Conservation (phyloP, 2,113 vertebrate genomes). For the Leucosticte australis region DNA sequence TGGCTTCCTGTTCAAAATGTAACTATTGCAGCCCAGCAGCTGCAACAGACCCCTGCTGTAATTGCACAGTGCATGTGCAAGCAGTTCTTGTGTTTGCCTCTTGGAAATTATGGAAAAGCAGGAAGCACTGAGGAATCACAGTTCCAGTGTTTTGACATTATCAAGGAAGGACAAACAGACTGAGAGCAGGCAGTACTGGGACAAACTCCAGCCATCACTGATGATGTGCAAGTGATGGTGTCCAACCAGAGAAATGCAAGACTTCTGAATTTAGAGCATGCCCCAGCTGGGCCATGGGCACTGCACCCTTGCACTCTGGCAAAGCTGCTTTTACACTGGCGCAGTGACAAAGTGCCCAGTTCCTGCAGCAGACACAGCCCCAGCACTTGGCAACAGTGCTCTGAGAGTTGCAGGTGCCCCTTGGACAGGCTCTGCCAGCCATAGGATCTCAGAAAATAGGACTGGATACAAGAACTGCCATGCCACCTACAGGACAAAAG, state of each 20-base stretch:
- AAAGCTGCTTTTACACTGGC: neutral
- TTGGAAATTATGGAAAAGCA: neutral
- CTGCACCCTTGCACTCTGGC: neutral
- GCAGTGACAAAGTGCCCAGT: rapidly evolving
- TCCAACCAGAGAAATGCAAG: neutral
- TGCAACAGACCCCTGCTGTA: neutral
- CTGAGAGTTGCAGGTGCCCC: neutral
- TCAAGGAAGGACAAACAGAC: neutral
- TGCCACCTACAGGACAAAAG: neutral
- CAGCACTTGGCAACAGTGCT: neutral
- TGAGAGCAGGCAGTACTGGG: neutral
- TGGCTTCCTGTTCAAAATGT: neutral
- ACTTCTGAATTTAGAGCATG: neutral
- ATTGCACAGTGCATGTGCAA: rapidly evolving
- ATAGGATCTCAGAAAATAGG: neutral
- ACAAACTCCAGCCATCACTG: neutral
- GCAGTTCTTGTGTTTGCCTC: neutral
- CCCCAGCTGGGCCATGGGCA: neutral
- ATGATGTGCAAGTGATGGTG: neutral
- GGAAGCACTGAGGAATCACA: neutral
- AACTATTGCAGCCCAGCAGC: neutral
- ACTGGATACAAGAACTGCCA: neutral
- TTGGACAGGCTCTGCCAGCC: neutral
- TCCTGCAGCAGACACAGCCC: neutral
- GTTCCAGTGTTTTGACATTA: neutral